Evolutionary conservation across 2,888 invertebrate species (phyloP).

Genomic region (Sipunculus nudus): DNA sequence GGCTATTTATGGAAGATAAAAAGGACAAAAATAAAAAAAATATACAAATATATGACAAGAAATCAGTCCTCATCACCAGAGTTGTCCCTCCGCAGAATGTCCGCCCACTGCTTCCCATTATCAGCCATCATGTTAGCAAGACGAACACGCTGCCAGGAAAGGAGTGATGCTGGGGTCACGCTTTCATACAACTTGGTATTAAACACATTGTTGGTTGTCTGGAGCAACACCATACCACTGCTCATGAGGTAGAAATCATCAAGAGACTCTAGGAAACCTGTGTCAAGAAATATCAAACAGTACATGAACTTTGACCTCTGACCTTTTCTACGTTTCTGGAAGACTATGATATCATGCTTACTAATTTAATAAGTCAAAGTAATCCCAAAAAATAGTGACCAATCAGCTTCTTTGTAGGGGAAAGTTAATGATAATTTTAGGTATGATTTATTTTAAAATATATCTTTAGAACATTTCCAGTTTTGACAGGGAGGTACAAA

Average conservation of each 20-base stretch:
- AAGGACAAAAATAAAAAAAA: too few species aligned
- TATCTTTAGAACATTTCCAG: too few species aligned
- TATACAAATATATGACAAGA: too few species aligned
- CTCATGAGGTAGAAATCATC: slow-evolving; percentile 62
- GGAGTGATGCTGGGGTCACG: slow-evolving; percentile 51
- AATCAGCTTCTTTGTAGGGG: too few species aligned
- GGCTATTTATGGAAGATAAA: too few species aligned
- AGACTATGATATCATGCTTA: too few species aligned
- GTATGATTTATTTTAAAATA: too few species aligned
- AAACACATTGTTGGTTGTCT: slow-evolving; percentile 62
- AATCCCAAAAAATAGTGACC: too few species aligned
- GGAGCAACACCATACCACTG: slow-evolving; percentile 58
- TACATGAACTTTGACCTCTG: not conserved
- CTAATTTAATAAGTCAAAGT: too few species aligned
- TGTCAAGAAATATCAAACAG: not conserved
- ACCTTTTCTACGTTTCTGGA: too few species aligned
- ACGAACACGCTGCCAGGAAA: slow-evolving; percentile 63
- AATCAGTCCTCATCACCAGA: slow-evolving; percentile 57
- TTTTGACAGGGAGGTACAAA: too few species aligned
- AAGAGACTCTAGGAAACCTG: slow-evolving; percentile 61
- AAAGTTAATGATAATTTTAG: too few species aligned
- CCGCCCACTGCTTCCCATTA: slow-evolving; percentile 57
- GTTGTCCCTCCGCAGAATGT: slow-evolving; percentile 50
- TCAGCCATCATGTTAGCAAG: slow-evolving; percentile 62
- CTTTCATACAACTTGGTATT: slow-evolving; percentile 51